These are phyloP conservation scores for Entelurus aequoreus DNA, from an alignment of 2,113 vertebrate genomes.

Conservation along the genomic window DNA sequence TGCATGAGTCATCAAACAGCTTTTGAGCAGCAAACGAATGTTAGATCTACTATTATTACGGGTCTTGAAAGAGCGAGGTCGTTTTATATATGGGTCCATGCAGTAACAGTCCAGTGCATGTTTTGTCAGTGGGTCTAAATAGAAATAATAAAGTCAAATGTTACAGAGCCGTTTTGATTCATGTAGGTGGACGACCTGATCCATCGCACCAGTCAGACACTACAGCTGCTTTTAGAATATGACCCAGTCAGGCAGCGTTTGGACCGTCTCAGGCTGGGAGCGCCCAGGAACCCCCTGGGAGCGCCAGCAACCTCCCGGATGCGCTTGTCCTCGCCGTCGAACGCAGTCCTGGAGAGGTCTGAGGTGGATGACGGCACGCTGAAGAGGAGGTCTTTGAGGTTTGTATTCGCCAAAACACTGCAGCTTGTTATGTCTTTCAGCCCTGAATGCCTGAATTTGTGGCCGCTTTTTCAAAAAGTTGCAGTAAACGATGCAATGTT, in stretches of 20 bases:
- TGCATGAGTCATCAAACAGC: too few relatives aligned
- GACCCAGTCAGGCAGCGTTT: conserved; percentile 86
- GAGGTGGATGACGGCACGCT: conserved; percentile 78
- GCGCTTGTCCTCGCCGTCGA: conserved; percentile 72
- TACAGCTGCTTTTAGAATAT: conserved; percentile 92
- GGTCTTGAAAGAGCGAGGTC: too few relatives aligned
- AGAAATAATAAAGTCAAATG: background rate
- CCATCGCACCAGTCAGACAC: conserved; percentile 83
- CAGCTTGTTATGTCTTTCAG: background rate
- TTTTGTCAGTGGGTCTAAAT: background rate
- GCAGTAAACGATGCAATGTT: too few relatives aligned
- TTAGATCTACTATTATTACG: too few relatives aligned
- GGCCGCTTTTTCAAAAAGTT: too few relatives aligned
- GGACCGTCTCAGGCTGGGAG: conserved; percentile 78
- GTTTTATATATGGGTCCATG: too few relatives aligned
- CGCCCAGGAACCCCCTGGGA: conserved; percentile 52
- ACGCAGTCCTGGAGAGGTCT: conserved; percentile 77
- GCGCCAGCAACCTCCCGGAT: conserved; percentile 73
- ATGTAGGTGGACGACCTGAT: conserved; percentile 86
- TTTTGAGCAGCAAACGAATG: too few relatives aligned
- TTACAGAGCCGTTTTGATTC: background rate
- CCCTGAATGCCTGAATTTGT: too few relatives aligned
- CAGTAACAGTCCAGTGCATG: background rate
- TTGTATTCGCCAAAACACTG: background rate
- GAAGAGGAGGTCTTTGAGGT: conserved; percentile 87